Base-by-base conservation (phyloP, 2,888 invertebrate species). In the Elegia similella region DNA sequence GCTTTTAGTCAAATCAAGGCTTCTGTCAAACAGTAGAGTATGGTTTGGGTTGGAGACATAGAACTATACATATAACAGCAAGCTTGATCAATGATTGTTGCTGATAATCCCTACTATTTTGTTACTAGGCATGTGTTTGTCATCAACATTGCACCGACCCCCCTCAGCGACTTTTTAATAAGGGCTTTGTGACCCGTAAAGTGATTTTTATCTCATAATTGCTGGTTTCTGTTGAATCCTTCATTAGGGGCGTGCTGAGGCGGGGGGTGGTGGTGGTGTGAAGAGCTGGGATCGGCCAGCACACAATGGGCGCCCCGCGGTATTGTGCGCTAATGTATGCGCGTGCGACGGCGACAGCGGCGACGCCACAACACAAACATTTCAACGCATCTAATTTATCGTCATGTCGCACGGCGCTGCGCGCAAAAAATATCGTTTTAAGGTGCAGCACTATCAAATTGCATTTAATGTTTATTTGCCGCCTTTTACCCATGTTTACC, bases 331-430 rank as follows among this genome's bases (percentile, higher is more conserved):
- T 88, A 88, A 86, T 86, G 80, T 87, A 87, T 87, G 86, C 87
- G 78, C 80, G 76, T 67, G 78, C 79, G 81, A 71, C 79, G 77
- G 71, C 80, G 80, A 69, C 82, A 79, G 75, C 78, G 75, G 64
- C 70, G 74, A 78, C 80, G 80, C 76, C 56, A 56, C 48, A 56
- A 88, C 87, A 88, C 88, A 88, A 88, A 89, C 88, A 88, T 86
- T 88, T 89, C 88, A 88, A 88, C 88, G 87, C 87, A 84, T 82
- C 84, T 86, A 86, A 88, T 88, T 88, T 88, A 88, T 88, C 73
- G 84, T 84, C 80, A 73, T 84, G 82, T 84, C 81, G 78, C 77
- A 75, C 72, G 76, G 72, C 72, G 75, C 72, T 68, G 62, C 72
- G 73, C 84, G 86, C 86, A 87, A 88, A 88, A 88, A 88, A 86